Evolutionary conservation across 2,113 vertebrate species (phyloP).

Genomic region (Mormyrus lacerda): DNA sequence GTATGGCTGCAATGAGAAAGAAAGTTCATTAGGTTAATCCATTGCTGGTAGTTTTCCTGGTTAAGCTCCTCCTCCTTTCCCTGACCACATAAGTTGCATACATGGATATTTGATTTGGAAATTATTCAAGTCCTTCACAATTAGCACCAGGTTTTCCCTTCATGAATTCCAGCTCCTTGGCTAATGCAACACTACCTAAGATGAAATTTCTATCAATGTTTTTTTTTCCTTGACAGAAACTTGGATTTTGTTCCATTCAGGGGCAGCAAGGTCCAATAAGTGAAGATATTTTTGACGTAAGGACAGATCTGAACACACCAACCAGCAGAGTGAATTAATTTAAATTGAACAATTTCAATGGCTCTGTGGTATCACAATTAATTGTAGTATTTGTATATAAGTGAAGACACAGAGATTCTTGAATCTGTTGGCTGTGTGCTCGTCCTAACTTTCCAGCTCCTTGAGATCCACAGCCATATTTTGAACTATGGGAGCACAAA

Average conservation of each 20-base stretch:
- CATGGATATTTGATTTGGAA: background rate
- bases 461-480: background rate
- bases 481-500: background rate
- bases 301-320: background rate
- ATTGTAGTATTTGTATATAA: background rate
- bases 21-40: background rate
- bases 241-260: background rate
- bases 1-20: background rate
- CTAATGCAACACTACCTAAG: background rate
- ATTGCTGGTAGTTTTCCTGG: background rate
- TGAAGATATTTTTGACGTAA: background rate
- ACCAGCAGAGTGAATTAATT: background rate
- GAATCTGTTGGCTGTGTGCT: background rate
- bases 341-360: background rate
- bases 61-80: background rate
- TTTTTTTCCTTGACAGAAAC: background rate
- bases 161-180: background rate
- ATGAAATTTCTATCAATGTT: background rate
- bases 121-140: background rate
- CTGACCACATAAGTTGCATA: background rate
- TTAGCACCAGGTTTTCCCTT: background rate
- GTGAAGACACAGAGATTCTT: background rate
- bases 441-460: too few species aligned
- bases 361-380: background rate
- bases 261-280: background rate